These are phyloP conservation scores for Drosophila kurseongensis DNA, from an alignment of 1,140 invertebrate species.

Conservation along the genomic window DNA sequence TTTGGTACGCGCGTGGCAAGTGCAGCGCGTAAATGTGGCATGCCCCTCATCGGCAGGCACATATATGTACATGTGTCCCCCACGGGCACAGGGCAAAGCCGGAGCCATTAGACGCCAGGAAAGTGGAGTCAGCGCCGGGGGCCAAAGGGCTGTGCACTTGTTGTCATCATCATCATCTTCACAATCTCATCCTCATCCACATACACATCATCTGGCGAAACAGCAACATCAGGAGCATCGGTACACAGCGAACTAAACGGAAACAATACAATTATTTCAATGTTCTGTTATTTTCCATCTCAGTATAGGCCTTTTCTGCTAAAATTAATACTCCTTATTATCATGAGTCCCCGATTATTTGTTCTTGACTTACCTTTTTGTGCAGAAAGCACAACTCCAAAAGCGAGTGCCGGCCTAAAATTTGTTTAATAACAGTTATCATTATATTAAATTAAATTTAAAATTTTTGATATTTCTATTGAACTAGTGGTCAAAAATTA, in stretches of 20 bases:
- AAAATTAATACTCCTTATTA: too few species aligned
- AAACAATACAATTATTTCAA: neutral
- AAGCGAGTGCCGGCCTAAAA: too few species aligned
- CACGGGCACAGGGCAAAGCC: conserved; percentile 28
- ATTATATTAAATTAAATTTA: too few species aligned
- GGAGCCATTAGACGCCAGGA: conserved; percentile 35
- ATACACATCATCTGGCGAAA: conserved; percentile 39
- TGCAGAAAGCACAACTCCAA: too few species aligned
- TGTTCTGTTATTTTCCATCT: too few species aligned
- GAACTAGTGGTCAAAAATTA: too few species aligned
- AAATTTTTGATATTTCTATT: too few species aligned
- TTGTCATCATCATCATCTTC: conserved; percentile 63
- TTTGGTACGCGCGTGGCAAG: conserved; percentile 74
- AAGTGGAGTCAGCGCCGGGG: conserved; percentile 52
- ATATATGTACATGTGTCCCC: conserved; percentile 41
- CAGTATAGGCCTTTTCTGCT: too few species aligned
- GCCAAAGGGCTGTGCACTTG: conserved; percentile 77
- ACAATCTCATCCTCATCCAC: conserved; percentile 12
- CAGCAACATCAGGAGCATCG: conserved; percentile 2
- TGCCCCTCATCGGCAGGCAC: conserved; percentile 48
- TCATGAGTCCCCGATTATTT: too few species aligned
- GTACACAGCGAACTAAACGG: conserved; percentile 5
- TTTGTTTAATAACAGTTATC: too few species aligned
- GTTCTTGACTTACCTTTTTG: too few species aligned
- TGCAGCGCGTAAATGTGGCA: conserved; percentile 68